Conservation (phyloP, 92 coral and sea anemone species). For the Epizoanthus ramosus region DNA sequence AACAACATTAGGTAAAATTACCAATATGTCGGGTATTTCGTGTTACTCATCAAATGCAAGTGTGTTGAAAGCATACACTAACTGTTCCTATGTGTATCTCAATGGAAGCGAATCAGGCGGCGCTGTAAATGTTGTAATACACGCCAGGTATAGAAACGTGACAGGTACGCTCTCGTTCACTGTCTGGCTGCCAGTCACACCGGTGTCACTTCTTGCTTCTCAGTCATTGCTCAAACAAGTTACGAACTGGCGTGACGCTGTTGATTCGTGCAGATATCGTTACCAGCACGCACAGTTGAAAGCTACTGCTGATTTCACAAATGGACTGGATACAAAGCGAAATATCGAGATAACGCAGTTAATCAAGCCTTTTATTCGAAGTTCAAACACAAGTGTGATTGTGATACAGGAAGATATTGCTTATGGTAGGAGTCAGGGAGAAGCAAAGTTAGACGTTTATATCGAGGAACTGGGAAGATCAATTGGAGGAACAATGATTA, state of each 20-base stretch:
- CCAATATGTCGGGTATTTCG: constrained; percentile 22
- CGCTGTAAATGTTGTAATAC: constrained; percentile 3
- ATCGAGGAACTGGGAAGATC: constrained; percentile 14
- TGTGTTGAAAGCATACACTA: background rate
- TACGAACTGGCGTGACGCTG: constrained; percentile 58
- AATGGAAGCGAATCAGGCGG: constrained; percentile 18
- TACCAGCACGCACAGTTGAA: constrained; percentile 65
- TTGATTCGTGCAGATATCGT: constrained; percentile 54
- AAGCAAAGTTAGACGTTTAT: constrained; percentile 34
- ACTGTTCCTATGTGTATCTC: constrained; percentile 21
- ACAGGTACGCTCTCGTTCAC: constrained; percentile 17
- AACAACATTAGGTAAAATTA: constrained; percentile 30
- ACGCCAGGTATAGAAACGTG: background rate
- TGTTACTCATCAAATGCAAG: constrained; percentile 16
- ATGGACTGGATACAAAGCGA: constrained; percentile 23
- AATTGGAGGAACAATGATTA: constrained; percentile 22
- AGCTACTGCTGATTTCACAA: constrained; percentile 45
- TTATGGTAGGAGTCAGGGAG: constrained; percentile 48
- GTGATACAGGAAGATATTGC: constrained; percentile 24
- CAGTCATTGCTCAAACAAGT: constrained; percentile 47
- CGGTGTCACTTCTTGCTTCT: constrained; percentile 30
- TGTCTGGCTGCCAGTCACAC: constrained; percentile 18
- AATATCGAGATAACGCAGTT: constrained; percentile 56
- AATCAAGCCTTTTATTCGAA: constrained; percentile 29
- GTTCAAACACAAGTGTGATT: constrained; percentile 48